phyloP scores from a whole-genome alignment of 2,113 vertebrate genomes.

The Orthonyx spaldingii region DNA sequence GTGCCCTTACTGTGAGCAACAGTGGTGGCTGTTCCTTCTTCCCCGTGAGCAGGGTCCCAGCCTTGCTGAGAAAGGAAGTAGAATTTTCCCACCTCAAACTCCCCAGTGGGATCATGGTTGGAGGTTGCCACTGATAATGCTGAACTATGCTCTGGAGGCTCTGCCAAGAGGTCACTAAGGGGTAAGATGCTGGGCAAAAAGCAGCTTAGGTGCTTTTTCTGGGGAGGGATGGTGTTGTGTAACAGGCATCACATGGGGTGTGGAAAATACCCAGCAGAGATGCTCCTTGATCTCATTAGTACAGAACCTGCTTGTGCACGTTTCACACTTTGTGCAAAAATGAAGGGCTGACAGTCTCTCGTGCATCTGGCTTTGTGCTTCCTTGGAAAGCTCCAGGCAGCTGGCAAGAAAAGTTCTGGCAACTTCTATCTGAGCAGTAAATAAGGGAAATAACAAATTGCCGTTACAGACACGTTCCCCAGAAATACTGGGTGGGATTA shows the following conservation, averaged over 20 bases:
- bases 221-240: background rate
- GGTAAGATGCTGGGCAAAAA: background rate
- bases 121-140: accelerated
- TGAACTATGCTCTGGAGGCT: accelerated
- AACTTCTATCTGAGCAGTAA: background rate
- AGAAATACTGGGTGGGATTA: background rate
- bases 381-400: background rate
- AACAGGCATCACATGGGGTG: background rate
- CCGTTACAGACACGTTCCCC: accelerated
- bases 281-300: background rate
- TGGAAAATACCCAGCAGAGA: background rate
- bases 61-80: background rate
- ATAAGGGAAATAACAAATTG: background rate
- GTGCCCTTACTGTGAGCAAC: background rate
- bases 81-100: background rate
- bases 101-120: accelerated
- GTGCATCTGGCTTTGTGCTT: background rate
- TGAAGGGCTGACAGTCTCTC: accelerated
- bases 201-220: background rate
- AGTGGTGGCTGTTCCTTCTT: background rate
- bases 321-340: background rate
- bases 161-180: background rate
- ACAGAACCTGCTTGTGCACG: accelerated
- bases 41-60: background rate
- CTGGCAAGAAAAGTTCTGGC: background rate